Evolutionary conservation across 2,888 invertebrate species (phyloP).

Genomic region (Pristionchus maxplancki): DNA sequence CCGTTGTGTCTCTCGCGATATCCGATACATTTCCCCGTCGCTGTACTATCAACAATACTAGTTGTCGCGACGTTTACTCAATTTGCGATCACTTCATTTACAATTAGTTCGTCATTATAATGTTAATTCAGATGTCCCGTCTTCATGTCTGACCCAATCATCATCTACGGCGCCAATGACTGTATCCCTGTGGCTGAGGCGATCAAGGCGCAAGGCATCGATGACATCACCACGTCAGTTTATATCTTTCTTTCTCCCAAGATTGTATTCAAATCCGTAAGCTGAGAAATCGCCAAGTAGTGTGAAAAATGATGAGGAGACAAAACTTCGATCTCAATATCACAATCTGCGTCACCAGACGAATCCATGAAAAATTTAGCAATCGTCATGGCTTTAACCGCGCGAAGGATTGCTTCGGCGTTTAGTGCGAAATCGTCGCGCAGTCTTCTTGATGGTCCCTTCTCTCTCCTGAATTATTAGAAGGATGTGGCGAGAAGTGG

Average conservation of each 20-base stretch:
- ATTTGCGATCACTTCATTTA: too few species aligned
- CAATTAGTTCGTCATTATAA: not conserved
- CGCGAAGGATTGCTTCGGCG: not conserved
- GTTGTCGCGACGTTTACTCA: not conserved
- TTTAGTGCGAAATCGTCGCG: not conserved
- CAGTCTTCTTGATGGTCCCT: not conserved
- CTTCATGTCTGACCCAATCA: not conserved
- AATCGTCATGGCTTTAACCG: not conserved
- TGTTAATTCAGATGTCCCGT: not conserved
- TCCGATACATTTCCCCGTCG: not conserved
- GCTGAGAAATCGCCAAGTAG: not conserved
- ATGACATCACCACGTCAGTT: constrained; percentile 73
- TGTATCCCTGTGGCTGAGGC: constrained; percentile 61
- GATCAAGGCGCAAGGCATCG: constrained; percentile 73
- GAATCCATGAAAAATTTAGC: not conserved
- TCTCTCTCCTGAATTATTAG: not conserved
- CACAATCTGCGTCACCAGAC: not conserved
- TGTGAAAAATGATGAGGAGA: not conserved
- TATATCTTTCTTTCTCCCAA: not conserved
- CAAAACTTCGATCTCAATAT: not conserved
- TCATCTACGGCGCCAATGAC: constrained; percentile 1
- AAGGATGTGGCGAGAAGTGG: not conserved
- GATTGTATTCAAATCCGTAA: not conserved
- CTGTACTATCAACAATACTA: constrained; percentile 13
- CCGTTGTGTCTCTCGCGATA: constrained; percentile 1